Evolutionary conservation across 2,888 invertebrate species (phyloP), one percentile per base, ranked within the genome.

Genomic region (Netelia melanura): DNA sequence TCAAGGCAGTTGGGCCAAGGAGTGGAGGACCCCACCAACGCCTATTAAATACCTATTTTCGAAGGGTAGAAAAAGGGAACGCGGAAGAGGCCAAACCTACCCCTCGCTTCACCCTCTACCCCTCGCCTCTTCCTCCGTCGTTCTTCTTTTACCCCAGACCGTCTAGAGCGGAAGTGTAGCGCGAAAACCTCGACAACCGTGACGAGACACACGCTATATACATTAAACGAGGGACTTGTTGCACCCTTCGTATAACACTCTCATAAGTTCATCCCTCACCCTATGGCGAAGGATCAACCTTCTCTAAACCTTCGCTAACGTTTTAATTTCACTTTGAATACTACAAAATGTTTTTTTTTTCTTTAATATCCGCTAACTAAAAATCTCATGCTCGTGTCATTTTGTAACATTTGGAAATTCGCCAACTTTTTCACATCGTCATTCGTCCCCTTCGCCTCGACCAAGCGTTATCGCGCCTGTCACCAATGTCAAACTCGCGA

Each of bases 171-270:
- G 25, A 30, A 68, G 52, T 74, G 84, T 38, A 65, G 72, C 75
- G 70, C 17, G 64, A 81, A 74, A 76, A 84, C 38, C 81, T 78
- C 75, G 71, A 81, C 61, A 65, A 44, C 54, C 71, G 56, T 56
- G 68, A 74, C 68, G 74, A 65, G 44, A 54, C 44, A 62, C 2
- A 44, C 61, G 9, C 23, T 11, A 52, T 48, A 62, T 52, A 52
- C 84, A 86, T 81, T 85, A 62, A 81, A 85, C 75, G 72, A 65
- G 75, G 56, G 64, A 89, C 89, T 89, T 89, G 89, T 89, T 89
- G 89, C 89, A 79, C 43, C 54, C 17, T 71, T 6, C 2, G 21
- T 9, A 58, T 58, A 58, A 21, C n/a, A 58, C 74, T 81, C 70
- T 52, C 76, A 65, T 65, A 75, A 71, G 77, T 76, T 67, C 84